phyloP scores from a whole-genome alignment of 1,140 invertebrate species.

The Nephila pilipes region DNA sequence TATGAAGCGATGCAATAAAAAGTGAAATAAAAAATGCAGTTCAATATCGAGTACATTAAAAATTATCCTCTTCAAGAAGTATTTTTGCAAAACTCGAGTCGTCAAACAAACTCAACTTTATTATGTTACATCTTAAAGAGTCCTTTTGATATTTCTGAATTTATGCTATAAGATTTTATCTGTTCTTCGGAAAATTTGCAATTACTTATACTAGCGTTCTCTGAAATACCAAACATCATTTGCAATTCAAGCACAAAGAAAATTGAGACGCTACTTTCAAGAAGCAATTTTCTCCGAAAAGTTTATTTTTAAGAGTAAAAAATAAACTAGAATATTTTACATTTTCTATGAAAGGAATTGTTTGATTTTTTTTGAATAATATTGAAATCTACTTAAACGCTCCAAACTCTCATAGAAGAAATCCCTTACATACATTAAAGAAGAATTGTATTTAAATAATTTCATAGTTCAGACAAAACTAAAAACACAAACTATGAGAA shows the following conservation, averaged over 20 bases:
- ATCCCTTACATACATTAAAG: no score
- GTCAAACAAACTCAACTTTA: neutral
- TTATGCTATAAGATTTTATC: neutral
- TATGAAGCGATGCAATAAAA: neutral
- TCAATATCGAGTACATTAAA: conserved; percentile 4
- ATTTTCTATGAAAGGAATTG: no score
- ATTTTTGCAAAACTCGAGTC: neutral
- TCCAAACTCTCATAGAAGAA: no score
- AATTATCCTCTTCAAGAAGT: neutral
- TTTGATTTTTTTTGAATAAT: no score
- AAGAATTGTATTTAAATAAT: no score
- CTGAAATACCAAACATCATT: neutral
- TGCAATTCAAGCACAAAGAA: neutral
- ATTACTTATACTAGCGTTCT: neutral
- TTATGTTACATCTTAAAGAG: neutral
- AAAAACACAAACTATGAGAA: no score
- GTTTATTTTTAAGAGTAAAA: neutral
- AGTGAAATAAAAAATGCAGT: neutral
- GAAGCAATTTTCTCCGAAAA: neutral
- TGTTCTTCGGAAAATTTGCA: neutral
- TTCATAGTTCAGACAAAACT: no score
- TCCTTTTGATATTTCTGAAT: neutral
- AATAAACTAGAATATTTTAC: no score
- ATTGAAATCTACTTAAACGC: no score
- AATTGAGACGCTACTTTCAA: neutral